Evolutionary conservation across 2,797 vertebrate species (phyloP).

Genomic region (Dendrocincla tyrannina): DNA sequence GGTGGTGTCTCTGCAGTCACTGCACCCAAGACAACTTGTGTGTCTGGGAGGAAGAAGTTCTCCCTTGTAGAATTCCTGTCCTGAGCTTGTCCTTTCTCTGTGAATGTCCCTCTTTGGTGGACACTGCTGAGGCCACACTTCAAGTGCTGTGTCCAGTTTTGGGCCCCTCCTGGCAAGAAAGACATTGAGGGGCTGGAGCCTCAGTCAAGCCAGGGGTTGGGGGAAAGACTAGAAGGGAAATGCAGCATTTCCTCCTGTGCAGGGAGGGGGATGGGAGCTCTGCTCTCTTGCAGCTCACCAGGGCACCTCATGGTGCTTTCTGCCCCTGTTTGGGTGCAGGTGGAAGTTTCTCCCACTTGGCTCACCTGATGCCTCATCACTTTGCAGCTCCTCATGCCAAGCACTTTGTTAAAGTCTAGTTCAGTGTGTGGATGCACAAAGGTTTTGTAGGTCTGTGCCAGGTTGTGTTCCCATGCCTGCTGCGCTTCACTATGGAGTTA

Average conservation of each 20-base stretch:
- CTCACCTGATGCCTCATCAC: not conserved
- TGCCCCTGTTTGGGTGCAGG: not conserved
- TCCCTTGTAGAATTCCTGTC: not conserved
- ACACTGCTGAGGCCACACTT: not conserved
- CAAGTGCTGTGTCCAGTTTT: not conserved
- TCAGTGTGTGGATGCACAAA: not conserved
- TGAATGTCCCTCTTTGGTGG: not conserved
- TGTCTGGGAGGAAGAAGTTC: not conserved
- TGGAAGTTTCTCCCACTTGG: not conserved
- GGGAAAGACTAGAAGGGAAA: too few relatives aligned
- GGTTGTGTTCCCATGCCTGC: rapidly evolving
- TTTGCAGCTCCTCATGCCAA: not conserved
- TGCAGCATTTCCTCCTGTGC: rapidly evolving
- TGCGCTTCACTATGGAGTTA: not conserved
- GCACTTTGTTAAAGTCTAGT: not conserved
- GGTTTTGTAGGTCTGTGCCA: not conserved
- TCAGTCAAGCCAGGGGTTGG: too few relatives aligned
- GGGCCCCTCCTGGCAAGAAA: not conserved
- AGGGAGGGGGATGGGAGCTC: not conserved
- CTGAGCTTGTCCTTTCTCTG: not conserved
- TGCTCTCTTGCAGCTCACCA: not conserved
- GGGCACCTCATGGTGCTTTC: not conserved
- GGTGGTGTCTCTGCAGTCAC: not conserved
- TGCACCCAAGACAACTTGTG: not conserved
- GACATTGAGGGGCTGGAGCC: not conserved